phyloP scores from a whole-genome alignment of 2,797 vertebrate species.

The Argyrosomus regius region DNA sequence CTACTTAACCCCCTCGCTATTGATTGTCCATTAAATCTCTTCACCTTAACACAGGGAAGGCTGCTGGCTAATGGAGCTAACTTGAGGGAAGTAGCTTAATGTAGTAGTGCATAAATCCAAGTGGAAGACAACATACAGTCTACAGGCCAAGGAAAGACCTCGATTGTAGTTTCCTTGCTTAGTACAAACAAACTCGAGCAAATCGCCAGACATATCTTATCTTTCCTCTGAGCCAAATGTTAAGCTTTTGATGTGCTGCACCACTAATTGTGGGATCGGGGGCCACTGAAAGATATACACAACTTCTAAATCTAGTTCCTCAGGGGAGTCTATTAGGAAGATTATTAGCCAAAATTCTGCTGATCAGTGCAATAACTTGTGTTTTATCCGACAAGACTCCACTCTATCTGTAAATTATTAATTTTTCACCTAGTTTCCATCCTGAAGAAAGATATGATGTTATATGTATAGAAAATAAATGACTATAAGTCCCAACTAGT shows the following conservation, averaged over 20 bases:
- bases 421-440: slow-evolving; percentile 17
- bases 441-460: slow-evolving; percentile 14
- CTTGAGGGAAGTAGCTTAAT: slow-evolving; percentile 45
- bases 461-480: neutral
- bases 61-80: slow-evolving; percentile 62
- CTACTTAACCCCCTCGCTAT: slow-evolving; percentile 50
- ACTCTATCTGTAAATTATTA: slow-evolving; percentile 40
- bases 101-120: slow-evolving; percentile 39
- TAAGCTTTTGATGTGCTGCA: slow-evolving; percentile 49
- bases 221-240: slow-evolving; percentile 26
- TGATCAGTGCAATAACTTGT: slow-evolving; percentile 46
- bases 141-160: neutral
- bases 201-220: neutral
- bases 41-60: slow-evolving; percentile 36
- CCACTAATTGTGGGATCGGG: slow-evolving; percentile 28
- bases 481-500: neutral
- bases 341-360: slow-evolving; percentile 52
- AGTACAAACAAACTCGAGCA: neutral
- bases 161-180: neutral
- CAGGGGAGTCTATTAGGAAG: slow-evolving; percentile 58
- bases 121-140: slow-evolving; percentile 2
- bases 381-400: slow-evolving; percentile 35
- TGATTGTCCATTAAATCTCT: slow-evolving; percentile 63
- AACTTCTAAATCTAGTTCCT: slow-evolving; percentile 36
- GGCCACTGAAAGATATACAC: slow-evolving; percentile 18